These are phyloP conservation scores for Rhodeus uyekii DNA, from an alignment of 2,797 vertebrate species.

Conservation along the genomic window DNA sequence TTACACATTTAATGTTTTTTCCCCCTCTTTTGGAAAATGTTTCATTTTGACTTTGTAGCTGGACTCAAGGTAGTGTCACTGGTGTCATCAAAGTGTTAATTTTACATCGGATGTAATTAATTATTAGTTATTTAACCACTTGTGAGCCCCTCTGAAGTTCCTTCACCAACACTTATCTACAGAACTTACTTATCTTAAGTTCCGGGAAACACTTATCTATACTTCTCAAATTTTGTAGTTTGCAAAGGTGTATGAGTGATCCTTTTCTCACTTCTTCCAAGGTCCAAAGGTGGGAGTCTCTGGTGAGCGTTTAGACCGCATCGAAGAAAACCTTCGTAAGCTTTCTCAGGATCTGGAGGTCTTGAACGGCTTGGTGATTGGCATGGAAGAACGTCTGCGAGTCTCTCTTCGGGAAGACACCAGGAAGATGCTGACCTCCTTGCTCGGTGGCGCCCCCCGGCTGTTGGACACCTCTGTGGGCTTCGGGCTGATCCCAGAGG, in stretches of 20 bases:
- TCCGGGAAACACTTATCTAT: not conserved
- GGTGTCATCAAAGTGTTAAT: not conserved
- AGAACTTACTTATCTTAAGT: too few relatives aligned
- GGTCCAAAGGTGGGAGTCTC: slow-evolving; percentile 78
- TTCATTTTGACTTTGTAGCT: not conserved
- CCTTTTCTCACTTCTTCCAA: slow-evolving; percentile 56
- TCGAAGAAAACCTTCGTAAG: slow-evolving; percentile 88
- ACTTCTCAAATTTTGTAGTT: not conserved
- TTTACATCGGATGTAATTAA: not conserved
- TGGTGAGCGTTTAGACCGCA: slow-evolving; percentile 87
- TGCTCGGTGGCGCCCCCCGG: slow-evolving; percentile 76
- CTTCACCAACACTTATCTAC: too few relatives aligned
- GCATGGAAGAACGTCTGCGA: slow-evolving; percentile 84
- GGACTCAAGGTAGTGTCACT: not conserved
- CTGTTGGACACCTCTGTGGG: slow-evolving; percentile 77
- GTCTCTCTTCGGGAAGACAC: slow-evolving; percentile 85
- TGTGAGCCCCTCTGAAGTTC: not conserved
- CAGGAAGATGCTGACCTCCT: slow-evolving; percentile 81
- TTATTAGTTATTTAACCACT: not conserved
- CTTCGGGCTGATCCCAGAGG: slow-evolving; percentile 85
- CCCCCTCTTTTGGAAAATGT: not conserved
- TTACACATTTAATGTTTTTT: not conserved
- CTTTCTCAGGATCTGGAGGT: slow-evolving; percentile 86
- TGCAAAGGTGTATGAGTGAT: not conserved
- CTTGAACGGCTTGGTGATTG: slow-evolving; percentile 80